These are phyloP conservation scores for Heteropelma amictum DNA, from an alignment of 2,888 invertebrate genomes.

Conservation along the genomic window DNA sequence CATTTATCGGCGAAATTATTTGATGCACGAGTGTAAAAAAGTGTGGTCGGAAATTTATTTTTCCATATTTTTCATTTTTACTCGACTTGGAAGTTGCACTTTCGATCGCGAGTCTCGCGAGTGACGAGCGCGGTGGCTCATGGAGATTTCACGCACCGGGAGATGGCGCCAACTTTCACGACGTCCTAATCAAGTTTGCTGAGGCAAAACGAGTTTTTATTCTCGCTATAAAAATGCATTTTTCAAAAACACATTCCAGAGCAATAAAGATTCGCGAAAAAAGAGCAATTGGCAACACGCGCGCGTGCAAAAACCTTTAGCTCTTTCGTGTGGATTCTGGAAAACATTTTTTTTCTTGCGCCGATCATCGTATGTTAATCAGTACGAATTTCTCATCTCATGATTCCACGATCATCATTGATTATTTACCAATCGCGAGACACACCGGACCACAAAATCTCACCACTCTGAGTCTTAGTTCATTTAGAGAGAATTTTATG, in stretches of 20 bases:
- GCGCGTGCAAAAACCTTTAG: too few species aligned
- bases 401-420: too few species aligned
- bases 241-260: too few species aligned
- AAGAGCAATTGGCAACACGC: too few species aligned
- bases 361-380: background rate
- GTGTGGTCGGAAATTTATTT: background rate
- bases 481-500: too few species aligned
- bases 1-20: too few species aligned
- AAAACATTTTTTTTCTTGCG: conserved; percentile 1
- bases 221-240: background rate
- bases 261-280: too few species aligned
- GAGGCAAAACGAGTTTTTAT: conserved; percentile 22
- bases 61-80: background rate
- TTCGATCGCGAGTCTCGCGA: conserved; percentile 1
- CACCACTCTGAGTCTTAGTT: too few species aligned
- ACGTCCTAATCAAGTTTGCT: conserved; percentile 46
- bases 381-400: too few species aligned
- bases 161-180: conserved; percentile 47
- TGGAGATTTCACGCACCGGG: conserved; percentile 10
- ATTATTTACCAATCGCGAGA: too few species aligned
- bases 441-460: too few species aligned
- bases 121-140: conserved; percentile 8
- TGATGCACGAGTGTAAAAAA: too few species aligned
- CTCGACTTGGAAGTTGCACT: conserved; percentile 1
- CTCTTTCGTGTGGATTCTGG: background rate